These are phyloP conservation scores for Platyscapa corneri DNA, from an alignment of 1,140 invertebrate genomes.

Conservation along the genomic window DNA sequence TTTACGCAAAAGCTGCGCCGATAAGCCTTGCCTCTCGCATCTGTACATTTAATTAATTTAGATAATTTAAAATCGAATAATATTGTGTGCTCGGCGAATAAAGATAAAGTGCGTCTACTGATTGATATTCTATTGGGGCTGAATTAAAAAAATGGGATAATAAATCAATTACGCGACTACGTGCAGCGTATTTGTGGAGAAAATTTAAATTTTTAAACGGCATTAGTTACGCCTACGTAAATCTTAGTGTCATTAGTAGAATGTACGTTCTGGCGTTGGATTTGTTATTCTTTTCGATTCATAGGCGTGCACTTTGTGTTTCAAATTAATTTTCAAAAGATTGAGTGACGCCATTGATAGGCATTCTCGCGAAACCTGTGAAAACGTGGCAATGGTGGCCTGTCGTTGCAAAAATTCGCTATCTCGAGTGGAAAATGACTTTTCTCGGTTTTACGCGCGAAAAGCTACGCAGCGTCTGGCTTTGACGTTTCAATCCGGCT, in stretches of 20 bases:
- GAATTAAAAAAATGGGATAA: neutral
- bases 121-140: neutral
- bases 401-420: neutral
- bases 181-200: neutral
- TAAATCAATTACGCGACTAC: neutral
- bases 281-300: neutral
- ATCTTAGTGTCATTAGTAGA: neutral
- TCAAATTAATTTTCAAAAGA: neutral
- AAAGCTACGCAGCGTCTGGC: neutral
- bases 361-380: neutral
- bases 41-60: neutral
- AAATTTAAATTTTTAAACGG: neutral
- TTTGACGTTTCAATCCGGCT: neutral
- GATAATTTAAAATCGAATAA: neutral
- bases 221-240: slow-evolving; percentile 1
- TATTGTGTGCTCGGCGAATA: too few relatives aligned
- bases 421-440: too few relatives aligned
- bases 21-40: too few relatives aligned
- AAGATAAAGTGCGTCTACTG: neutral
- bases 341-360: neutral
- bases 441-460: too few relatives aligned
- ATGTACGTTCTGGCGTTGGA: neutral
- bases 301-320: neutral
- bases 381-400: neutral
- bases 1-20: too few relatives aligned